Conservation (phyloP, 2,888 invertebrate species). For the Ethmia dodecea region DNA sequence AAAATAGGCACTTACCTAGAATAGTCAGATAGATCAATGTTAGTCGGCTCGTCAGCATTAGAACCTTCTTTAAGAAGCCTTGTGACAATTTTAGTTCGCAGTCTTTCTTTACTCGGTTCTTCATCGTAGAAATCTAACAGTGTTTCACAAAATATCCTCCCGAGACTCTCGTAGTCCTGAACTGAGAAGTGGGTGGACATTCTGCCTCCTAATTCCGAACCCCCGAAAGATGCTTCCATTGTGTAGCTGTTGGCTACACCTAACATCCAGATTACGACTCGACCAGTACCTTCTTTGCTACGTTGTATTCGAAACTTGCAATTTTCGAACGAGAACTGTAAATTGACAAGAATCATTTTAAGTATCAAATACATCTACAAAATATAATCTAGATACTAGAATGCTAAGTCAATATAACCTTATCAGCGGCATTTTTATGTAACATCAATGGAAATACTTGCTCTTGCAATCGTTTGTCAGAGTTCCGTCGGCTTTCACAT, state of each 20-base stretch:
- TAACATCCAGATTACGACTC: conserved; percentile 97
- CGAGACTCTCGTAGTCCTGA: conserved; percentile 82
- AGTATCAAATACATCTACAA: neutral
- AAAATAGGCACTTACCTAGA: conserved; percentile 80
- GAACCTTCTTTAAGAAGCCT: conserved; percentile 89
- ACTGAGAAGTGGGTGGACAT: conserved; percentile 90
- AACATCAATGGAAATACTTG: conserved; percentile 97
- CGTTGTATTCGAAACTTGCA: conserved; percentile 96
- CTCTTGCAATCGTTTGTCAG: conserved; percentile 89
- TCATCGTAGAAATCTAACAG: conserved; percentile 94
- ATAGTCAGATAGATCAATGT: conserved; percentile 91
- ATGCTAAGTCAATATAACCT: conserved; percentile 69
- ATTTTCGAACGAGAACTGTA: conserved; percentile 93
- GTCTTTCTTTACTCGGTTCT: conserved; percentile 88
- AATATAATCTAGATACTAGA: neutral
- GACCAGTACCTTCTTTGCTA: conserved; percentile 95
- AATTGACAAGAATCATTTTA: neutral
- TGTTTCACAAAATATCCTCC: conserved; percentile 94
- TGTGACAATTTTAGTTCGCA: conserved; percentile 88
- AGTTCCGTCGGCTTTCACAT: conserved; percentile 90
- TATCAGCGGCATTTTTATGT: conserved; percentile 93
- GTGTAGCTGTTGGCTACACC: conserved; percentile 97
- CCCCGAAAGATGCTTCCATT: conserved; percentile 96
- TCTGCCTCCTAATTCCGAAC: conserved; percentile 89
- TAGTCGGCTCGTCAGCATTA: conserved; percentile 92